Base-by-base conservation (phyloP, 1,140 invertebrate species). In the Aethina tumida region DNA sequence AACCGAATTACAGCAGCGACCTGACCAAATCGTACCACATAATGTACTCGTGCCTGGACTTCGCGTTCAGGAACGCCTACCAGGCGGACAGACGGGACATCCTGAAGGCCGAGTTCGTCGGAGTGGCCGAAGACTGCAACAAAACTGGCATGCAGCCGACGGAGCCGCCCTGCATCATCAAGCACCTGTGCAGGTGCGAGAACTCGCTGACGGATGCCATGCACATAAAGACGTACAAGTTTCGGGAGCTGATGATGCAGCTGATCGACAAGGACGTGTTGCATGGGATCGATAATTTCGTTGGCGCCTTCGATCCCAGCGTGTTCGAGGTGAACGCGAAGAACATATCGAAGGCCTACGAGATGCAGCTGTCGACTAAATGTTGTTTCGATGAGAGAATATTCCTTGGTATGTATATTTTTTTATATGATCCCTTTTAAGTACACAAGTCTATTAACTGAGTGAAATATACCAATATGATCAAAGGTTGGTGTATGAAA, bases 311-410 rank as follows among this genome's bases (percentile, higher is more conserved):
- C 37, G 78, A 88, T 39, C 58, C 73, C 25, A 63, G 71, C 12
- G 73, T 75, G 55, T 90, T 89, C 63, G 84, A 91, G 49, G 59
- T 64, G 3, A 91, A 84, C 66, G 79, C 79, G 2, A 94, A 89
- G 68, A 77, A 78, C 40, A 68, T 97, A 25, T 90, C 86, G 47
- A 86, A 80, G 60, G 66, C 77, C 15, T 97, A 98, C 59, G 93
- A 97, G 60, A 82, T 85, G 43, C 88, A 87, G 64, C 82, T 97
- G 21, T 63, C 96, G 8, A 92, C 77, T 59, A 80, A 84, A 34
- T 91, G 92, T 3, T 91, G 97, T 67, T 93, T 97, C 65, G 94
- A 99, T 58, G 95, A 99, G 65, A 74, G 92, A 56, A 89, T 97
- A 58, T 92, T 97, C 67, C 70, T 86, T 63, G 76, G 81, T 81